These are phyloP conservation scores for Agrochola lota DNA, from an alignment of 2,888 invertebrate species.

Conservation along the genomic window DNA sequence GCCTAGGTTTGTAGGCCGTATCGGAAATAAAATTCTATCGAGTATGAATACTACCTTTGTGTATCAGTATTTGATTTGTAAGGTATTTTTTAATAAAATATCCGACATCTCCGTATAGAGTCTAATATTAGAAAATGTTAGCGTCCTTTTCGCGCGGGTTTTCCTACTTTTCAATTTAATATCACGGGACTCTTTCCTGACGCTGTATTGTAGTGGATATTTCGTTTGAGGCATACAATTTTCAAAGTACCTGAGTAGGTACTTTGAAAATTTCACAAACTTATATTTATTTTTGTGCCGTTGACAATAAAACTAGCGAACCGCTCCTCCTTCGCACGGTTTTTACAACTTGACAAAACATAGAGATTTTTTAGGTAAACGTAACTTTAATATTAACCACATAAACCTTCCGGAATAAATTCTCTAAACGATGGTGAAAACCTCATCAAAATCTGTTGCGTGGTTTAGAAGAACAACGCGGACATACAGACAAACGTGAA, in stretches of 20 bases:
- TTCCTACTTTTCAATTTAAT: neutral
- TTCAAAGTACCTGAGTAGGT: neutral
- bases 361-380: too few relatives aligned
- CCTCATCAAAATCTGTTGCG: too few relatives aligned
- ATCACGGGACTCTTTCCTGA: neutral
- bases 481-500: too few relatives aligned
- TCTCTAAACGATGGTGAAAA: too few relatives aligned
- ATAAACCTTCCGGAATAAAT: too few relatives aligned
- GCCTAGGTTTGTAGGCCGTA: neutral
- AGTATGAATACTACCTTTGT: neutral
- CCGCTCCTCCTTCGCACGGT: too few relatives aligned
- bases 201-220: neutral
- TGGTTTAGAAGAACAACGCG: too few relatives aligned
- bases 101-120: neutral
- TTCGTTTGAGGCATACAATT: neutral
- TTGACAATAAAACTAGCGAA: neutral
- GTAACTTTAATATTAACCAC: too few relatives aligned
- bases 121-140: neutral
- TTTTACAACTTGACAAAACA: too few relatives aligned
- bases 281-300: too few relatives aligned
- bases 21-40: neutral
- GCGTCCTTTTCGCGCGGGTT: too few relatives aligned
- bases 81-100: slow-evolving; percentile 2
- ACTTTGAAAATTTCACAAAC: too few relatives aligned
- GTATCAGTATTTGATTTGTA: neutral